A percentile compares a stretch with the other conserved stretches of the same genome.
These are phyloP conservation scores for Pogona vitticeps DNA, from an alignment of 2,113 vertebrate genomes.

Conservation along the genomic window DNA sequence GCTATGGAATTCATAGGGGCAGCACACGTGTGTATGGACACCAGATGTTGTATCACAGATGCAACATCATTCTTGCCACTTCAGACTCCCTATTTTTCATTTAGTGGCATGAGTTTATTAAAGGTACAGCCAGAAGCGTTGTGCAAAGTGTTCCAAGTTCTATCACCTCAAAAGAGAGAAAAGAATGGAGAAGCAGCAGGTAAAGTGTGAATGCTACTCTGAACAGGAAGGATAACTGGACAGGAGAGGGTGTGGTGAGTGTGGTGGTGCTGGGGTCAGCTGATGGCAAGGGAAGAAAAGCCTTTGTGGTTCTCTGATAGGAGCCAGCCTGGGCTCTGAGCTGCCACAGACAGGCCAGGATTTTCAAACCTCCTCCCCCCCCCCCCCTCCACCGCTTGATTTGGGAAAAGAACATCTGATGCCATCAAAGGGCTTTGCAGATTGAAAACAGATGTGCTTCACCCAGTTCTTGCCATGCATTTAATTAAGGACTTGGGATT, in stretches of 20 bases:
- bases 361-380: constrained; percentile 88
- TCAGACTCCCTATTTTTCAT: no score
- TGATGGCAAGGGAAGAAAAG: constrained; percentile 38
- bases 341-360: constrained; percentile 88
- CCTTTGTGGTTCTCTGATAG: constrained; percentile 73
- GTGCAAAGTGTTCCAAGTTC: constrained; percentile 45
- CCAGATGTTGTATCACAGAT: not conserved
- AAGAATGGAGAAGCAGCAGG: constrained; percentile 52
- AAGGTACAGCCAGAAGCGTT: not conserved
- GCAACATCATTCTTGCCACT: not conserved
- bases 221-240: not conserved
- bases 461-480: constrained; percentile 91
- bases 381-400: constrained; percentile 77
- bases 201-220: constrained; percentile 39
- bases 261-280: not conserved
- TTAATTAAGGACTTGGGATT: constrained; percentile 95
- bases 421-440: constrained; percentile 94
- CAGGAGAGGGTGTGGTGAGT: no score
- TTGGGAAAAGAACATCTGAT: constrained; percentile 98
- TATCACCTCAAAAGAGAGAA: constrained; percentile 49
- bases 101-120: not conserved
- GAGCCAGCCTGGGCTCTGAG: constrained; percentile 80
- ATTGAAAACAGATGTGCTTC: constrained; percentile 98
- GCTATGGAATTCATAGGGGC: not conserved
- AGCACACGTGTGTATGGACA: not conserved